phyloP scores from a whole-genome alignment of 1,140 invertebrate species.

The Solenopsis fugax region DNA sequence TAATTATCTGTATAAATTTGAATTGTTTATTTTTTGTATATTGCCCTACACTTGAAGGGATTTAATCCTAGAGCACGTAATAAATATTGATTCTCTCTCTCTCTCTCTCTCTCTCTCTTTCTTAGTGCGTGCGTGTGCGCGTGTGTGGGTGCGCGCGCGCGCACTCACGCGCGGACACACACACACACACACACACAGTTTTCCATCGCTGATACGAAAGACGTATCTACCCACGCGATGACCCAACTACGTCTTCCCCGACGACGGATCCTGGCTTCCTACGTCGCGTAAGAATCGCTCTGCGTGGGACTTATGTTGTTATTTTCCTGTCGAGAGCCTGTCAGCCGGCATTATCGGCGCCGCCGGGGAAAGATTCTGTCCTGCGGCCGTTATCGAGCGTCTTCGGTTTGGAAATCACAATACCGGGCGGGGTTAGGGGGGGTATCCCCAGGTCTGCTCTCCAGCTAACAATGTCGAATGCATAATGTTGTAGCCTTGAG shows the following conservation, averaged over 20 bases:
- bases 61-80: too few relatives aligned
- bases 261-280: background rate
- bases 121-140: too few relatives aligned
- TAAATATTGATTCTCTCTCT: too few relatives aligned
- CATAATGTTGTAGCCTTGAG: background rate
- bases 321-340: conserved; percentile 44
- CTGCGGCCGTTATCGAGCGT: background rate
- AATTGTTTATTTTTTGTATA: too few relatives aligned
- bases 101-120: too few relatives aligned
- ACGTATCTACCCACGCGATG: conserved; percentile 73
- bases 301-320: conserved; percentile 43
- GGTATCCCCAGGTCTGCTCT: background rate
- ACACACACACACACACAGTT: background rate
- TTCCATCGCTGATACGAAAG: conserved; percentile 7
- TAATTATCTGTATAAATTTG: too few relatives aligned
- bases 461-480: background rate
- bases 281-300: background rate
- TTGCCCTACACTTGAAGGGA: too few relatives aligned
- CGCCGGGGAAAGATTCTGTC: background rate
- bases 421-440: too few relatives aligned
- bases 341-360: conserved; percentile 32
- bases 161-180: too few relatives aligned
- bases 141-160: background rate
- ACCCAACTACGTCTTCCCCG: conserved; percentile 64
- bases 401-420: background rate